Base-by-base conservation (phyloP, 2,113 vertebrate genomes). In the Perca flavescens region DNA sequence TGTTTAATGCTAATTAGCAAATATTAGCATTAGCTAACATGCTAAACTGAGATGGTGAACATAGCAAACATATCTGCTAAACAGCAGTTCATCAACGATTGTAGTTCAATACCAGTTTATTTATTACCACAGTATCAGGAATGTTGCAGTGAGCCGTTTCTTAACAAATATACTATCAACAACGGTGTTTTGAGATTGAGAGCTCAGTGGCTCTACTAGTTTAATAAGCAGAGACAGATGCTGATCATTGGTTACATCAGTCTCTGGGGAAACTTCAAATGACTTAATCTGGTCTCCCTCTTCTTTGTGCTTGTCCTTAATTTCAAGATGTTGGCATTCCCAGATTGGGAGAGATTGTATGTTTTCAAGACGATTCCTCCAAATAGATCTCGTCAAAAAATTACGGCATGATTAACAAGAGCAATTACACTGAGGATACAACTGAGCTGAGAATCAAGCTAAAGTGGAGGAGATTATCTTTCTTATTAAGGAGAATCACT, bases 361-460 rank as follows among this genome's bases (percentile, higher is more conserved):
- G 82, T 90, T 88, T 92, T 83, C 70, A 88, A 85, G 70, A 76
- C 61, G 36, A 91, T 77, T 80, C 79, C 58, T 89, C 82, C 52
- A 85, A 90, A 92, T 90, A 65, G 91, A 92, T 92, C 91, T 89
- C 17, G 87, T 94, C 92, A 94, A 92, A 90, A 91, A 94, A 93
- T 93, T 92, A 93, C 92, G 82, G 84, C 91, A 28, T 88, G 95
- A 95, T 95, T 94, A 94, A 95, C 91, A 82, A 79, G 90, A 92
- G 91, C 88, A 94, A 93, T 94, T 94, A 94, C 87, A 83, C 34
- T 2, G 68, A 79, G 77, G 82, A 84, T 86, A 73, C 66, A 36
- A 28, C 87, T 79, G 80, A 91, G 91, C 91, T 81, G 82, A 79
- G 63, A 84, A 91, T 85, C 76, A n/a, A 56, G 86, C 85, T 79